phyloP scores from a whole-genome alignment of 2,113 vertebrate species.

The Nymphicus hollandicus region DNA sequence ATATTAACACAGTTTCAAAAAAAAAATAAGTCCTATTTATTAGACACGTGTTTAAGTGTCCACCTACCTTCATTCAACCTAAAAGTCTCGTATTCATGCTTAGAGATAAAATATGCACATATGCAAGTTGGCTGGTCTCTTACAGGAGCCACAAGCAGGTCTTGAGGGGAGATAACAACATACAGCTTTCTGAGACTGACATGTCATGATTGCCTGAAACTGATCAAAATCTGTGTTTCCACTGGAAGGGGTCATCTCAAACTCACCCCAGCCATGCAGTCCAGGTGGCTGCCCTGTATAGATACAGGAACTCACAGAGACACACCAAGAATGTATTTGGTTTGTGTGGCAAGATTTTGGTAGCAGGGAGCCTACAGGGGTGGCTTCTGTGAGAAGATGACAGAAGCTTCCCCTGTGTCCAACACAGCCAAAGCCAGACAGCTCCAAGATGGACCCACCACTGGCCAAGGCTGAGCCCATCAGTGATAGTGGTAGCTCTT shows the following conservation, averaged over 20 bases:
- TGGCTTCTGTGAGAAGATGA: background rate
- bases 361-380: background rate
- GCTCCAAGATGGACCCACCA: background rate
- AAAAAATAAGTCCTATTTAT: background rate
- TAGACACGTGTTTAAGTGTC: background rate
- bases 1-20: background rate
- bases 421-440: background rate
- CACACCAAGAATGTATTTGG: background rate
- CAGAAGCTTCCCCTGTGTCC: background rate
- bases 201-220: background rate
- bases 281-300: background rate
- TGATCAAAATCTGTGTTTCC: background rate
- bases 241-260: background rate
- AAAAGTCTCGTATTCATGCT: background rate
- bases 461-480: background rate
- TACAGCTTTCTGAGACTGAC: background rate
- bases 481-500: fast-evolving
- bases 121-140: background rate
- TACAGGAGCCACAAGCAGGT: background rate
- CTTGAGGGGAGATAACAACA: background rate
- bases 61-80: background rate
- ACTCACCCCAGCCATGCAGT: background rate
- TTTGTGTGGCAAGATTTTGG: background rate
- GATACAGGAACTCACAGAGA: background rate
- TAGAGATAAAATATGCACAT: background rate